Evolutionary conservation across 2,888 invertebrate genomes (phyloP).

Genomic region (Sussaba pulchella): DNA sequence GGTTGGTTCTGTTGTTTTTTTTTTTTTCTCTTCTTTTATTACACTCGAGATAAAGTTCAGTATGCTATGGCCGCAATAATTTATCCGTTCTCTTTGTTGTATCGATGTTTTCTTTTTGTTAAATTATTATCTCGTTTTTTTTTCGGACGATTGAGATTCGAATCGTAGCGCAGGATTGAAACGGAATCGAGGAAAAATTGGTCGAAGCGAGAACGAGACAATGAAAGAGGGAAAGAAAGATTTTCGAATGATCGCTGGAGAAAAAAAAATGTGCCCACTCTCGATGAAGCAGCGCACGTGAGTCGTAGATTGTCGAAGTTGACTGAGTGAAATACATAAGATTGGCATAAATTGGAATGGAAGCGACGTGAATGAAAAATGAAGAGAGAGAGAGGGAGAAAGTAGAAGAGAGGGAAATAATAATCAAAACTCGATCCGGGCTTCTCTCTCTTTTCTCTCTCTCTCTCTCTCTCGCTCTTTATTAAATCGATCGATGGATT

Average conservation of each 20-base stretch:
- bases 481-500: conserved; percentile 27
- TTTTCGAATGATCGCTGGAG: conserved; percentile 12
- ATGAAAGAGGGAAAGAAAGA: conserved; percentile 1
- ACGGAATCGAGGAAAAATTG: conserved; percentile 4
- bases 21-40: conserved; percentile 24
- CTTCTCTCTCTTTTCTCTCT: no score
- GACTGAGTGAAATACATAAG: conserved; percentile 73
- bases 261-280: conserved; percentile 30
- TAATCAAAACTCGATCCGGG: conserved; percentile 1
- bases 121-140: not conserved
- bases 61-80: not conserved
- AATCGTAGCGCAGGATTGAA: conserved; percentile 30
- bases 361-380: conserved; percentile 49
- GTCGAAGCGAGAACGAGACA: not conserved
- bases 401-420: conserved; percentile 6
- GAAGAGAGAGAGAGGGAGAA: conserved; percentile 59
- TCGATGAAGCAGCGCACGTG: conserved; percentile 65
- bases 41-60: not conserved
- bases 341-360: conserved; percentile 72
- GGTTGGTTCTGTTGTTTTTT: no score
- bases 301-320: no score
- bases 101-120: not conserved
- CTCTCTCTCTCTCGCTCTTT: conserved; percentile 28
- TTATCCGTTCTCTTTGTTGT: conserved; percentile 4
- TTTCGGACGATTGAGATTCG: conserved; percentile 32